Conservation (phyloP, 1,140 invertebrate species). For the Drosophila tani region DNA sequence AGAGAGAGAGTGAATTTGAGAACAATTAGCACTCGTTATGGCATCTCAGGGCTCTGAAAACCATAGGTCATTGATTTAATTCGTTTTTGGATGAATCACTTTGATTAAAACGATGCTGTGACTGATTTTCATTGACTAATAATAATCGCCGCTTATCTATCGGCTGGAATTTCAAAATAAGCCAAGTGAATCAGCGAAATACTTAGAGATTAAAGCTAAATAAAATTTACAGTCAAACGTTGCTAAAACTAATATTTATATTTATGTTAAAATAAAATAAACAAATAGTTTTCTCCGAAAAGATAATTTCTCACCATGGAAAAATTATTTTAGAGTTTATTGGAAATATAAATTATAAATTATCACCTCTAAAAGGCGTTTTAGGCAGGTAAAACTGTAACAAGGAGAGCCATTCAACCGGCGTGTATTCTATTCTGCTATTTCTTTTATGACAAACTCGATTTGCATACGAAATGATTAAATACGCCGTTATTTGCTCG, state of each 20-base stretch:
- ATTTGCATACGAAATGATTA: conserved; percentile 77
- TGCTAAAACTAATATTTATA: background rate
- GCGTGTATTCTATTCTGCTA: conserved; percentile 21
- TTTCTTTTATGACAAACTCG: conserved; percentile 64
- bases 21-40: conserved; percentile 24
- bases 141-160: conserved; percentile 34
- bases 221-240: background rate
- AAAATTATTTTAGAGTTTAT: too few species aligned
- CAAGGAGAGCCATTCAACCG: conserved; percentile 1
- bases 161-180: background rate
- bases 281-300: too few species aligned
- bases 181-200: conserved; percentile 15
- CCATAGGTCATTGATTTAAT: conserved; percentile 30
- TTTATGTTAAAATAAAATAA: background rate
- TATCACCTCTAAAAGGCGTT: too few species aligned
- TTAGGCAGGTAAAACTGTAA: conserved; percentile 1
- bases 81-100: conserved; percentile 32
- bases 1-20: background rate
- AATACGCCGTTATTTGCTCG: conserved; percentile 59
- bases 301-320: too few species aligned
- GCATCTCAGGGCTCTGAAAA: conserved; percentile 19
- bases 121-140: conserved; percentile 1
- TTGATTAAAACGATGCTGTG: conserved; percentile 11
- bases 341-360: too few species aligned
- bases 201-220: background rate